These are phyloP conservation scores for Redunca redunca DNA, from an alignment of 2,113 vertebrate species.

Conservation along the genomic window DNA sequence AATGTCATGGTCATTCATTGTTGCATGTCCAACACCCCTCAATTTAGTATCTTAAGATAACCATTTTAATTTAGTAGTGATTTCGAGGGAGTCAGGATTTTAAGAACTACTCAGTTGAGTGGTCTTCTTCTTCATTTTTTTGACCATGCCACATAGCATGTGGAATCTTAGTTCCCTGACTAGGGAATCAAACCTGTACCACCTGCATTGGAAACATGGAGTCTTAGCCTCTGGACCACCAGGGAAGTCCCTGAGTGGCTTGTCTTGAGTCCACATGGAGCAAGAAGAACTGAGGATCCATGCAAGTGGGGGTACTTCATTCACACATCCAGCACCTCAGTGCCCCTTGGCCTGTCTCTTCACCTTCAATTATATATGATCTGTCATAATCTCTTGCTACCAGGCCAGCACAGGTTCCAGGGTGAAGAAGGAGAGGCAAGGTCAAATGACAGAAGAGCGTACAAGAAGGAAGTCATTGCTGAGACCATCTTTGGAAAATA, in stretches of 20 bases:
- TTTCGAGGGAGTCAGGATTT: neutral
- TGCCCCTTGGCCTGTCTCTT: neutral
- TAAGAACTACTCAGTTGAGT: neutral
- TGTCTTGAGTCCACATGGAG: neutral
- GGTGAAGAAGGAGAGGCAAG: neutral
- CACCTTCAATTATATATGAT: neutral
- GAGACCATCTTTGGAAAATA: neutral
- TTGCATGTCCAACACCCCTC: neutral
- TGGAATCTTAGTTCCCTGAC: neutral
- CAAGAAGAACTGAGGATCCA: neutral
- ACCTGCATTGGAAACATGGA: neutral
- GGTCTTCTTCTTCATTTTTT: neutral
- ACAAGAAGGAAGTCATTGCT: neutral
- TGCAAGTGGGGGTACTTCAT: neutral
- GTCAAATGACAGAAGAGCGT: fast-evolving
- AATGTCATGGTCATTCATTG: neutral
- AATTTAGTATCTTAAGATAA: neutral
- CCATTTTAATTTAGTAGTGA: neutral
- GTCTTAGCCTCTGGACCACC: neutral
- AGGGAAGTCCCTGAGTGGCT: neutral
- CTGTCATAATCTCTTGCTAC: neutral
- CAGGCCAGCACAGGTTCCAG: neutral
- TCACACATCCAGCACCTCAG: neutral
- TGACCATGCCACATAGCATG: neutral
- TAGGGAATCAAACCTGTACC: neutral